Base-by-base conservation (phyloP, 2,888 invertebrate genomes). In the Ernsta delagoae region DNA sequence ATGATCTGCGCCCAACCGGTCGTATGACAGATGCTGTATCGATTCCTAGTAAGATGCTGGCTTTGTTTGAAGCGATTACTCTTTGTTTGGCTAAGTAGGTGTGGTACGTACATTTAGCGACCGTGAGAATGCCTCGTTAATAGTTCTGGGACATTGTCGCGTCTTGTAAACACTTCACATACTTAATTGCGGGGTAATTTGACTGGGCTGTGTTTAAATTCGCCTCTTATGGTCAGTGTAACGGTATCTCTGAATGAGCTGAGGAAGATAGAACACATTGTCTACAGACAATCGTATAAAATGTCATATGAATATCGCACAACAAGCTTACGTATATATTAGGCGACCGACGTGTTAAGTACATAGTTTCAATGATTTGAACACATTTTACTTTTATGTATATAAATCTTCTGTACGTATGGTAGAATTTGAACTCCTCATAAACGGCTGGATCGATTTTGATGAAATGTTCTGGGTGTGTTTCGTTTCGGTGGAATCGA, bases 1-100 rank as follows among this genome's bases (percentile, higher is more conserved):
- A 24, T 11, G 73, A 76, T 72, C 73, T 73, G 75, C 73, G 63
- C 4, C 8, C 50, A 70, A 75, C 75, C 77, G 75, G 77, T 77
- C 66, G 70, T 71, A 72, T 73, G 72, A 74, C 73, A 71, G 63
- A 62, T 39, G 43, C 59, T 59, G 45, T 34, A 50, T 68, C 50
- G 62, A 57, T 68, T 68, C 61, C 45, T 68, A 68, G 68, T 67
- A 67, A 65, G 57, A 68, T 50, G 24, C 24, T 68, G 39, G 57
- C 48, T 54, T 57, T 62, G 43, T 67, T 45, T 45, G 45, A 57
- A 16, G 43, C 45, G 57, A 65, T 56, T 57, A 65, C 45, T 65
- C 65, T 68, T 67, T 45, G 53, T 61, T 61, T 56, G 11, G 5
- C 24, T 67, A 41, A 64, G 63, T 56, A 57, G 65, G 45, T 65